Conservation (phyloP, 64 coral and sea anemone genomes). For the Acropora yongei region DNA sequence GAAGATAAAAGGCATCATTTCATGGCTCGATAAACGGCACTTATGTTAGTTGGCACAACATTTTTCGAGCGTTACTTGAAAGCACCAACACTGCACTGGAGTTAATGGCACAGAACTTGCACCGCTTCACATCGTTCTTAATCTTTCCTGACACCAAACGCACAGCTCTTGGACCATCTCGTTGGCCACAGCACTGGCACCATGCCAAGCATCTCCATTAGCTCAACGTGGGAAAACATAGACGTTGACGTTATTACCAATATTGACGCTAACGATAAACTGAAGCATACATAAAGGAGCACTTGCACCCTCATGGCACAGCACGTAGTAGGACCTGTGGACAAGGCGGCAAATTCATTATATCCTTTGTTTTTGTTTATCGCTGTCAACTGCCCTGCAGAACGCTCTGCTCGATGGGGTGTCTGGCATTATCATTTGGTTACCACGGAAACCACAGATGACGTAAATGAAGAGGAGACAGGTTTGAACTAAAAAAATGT, state of each 20-base stretch:
- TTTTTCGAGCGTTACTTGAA: not conserved
- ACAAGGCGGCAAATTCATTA: not conserved
- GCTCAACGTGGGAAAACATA: not conserved
- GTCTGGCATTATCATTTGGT: conserved; percentile 53
- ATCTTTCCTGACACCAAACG: not conserved
- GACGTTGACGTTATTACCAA: not conserved
- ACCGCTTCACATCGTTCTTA: not conserved
- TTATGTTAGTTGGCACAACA: not conserved
- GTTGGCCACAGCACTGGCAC: not conserved
- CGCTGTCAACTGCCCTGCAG: conserved; percentile 7
- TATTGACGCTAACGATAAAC: not conserved
- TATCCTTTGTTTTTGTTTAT: not conserved
- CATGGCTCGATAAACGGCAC: not conserved
- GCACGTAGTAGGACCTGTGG: not conserved
- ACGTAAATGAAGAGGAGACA: not conserved
- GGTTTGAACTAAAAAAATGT: conserved; percentile 17
- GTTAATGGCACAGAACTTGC: not conserved
- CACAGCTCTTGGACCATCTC: not conserved
- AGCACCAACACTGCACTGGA: not conserved
- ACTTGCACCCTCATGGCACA: not conserved
- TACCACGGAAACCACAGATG: conserved; percentile 6
- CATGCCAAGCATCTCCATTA: not conserved
- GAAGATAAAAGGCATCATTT: not conserved
- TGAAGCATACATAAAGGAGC: not conserved
- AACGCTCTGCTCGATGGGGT: conserved; percentile 4